Evolutionary conservation across 2,888 invertebrate genomes (phyloP), one percentile per base, ranked within the genome.

Genomic region (Calameuta idolon): DNA sequence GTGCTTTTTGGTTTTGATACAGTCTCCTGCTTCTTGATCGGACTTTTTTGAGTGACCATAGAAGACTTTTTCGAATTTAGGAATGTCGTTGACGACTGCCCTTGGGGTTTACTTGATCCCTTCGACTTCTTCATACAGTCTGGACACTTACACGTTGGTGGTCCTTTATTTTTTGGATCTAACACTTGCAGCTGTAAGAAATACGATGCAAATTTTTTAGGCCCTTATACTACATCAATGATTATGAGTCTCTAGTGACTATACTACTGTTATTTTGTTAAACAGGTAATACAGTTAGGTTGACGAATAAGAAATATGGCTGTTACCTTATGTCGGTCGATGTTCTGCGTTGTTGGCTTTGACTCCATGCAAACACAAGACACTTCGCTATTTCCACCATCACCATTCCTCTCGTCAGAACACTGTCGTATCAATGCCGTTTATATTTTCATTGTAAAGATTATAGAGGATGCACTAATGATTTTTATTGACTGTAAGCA

Each of bases 151-250:
- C 91, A 92, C 4, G 84, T 87, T 15, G 87, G 87, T 69, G 87
- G 84, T 76, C 88, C 89, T 84, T 91, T 91, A 76, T 88, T 89
- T 82, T 90, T 91, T 78, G 88, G 87, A 85, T 90, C 90, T 78
- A 90, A 83, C 30, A 90, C 83, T 87, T 91, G 89, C 76, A 90
- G 85, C 89, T 90, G 77, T 76, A 81, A 80, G 34, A 33, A 76
- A 75, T 69, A 23, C 0, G 23, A 55, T 55, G 9, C 9, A 55
- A 2, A 55, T 55, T 55, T 55, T 2, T 34, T 73, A 30, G 68
- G 69, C 33, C 31, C 69, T 74, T 34, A 74, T 75, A 40, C 23
- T 73, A 34, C 4, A 68, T 73, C 31, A 76, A 34, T 68, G 1
- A 69, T 69, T 69, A 23, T 23, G 55, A 55, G 0, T 55, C 5